phyloP scores from a whole-genome alignment of 2,113 vertebrate species.

The Mormyrus iriodes region DNA sequence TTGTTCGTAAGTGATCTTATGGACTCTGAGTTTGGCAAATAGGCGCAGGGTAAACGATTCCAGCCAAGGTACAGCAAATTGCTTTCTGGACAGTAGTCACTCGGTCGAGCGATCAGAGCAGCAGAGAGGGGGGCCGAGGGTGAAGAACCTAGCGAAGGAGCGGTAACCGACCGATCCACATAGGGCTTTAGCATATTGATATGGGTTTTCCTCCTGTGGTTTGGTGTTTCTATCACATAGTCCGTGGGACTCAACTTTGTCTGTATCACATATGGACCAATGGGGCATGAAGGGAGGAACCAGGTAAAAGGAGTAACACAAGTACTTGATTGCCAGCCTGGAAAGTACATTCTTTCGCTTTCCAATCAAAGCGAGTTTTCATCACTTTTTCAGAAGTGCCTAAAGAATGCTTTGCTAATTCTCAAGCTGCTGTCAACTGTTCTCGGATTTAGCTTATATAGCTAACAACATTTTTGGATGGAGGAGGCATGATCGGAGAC shows the following conservation, averaged over 20 bases:
- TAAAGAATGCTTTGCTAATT: background rate
- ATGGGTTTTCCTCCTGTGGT: background rate
- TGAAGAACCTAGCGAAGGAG: background rate
- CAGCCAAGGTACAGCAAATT: too few relatives aligned
- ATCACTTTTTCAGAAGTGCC: background rate
- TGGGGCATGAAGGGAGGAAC: background rate
- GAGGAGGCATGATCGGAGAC: background rate
- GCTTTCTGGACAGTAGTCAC: too few relatives aligned
- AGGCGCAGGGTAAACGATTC: too few relatives aligned
- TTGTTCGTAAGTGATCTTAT: too few relatives aligned
- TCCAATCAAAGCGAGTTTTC: background rate
- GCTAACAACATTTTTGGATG: background rate
- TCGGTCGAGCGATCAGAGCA: too few relatives aligned
- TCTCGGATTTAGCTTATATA: background rate
- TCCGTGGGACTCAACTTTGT: background rate
- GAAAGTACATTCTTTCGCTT: background rate
- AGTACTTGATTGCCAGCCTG: background rate
- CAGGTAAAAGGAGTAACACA: background rate
- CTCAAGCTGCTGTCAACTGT: background rate
- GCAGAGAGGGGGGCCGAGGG: too few relatives aligned
- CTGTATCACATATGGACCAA: background rate
- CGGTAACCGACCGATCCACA: background rate
- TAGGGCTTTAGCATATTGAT: background rate
- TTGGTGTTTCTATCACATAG: background rate
- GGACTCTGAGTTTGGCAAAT: too few relatives aligned